A percentile compares a stretch with the other conserved stretches of the same genome.
Conservation (phyloP, 2,888 invertebrate genomes). For the Caenorhabditis parvicauda region DNA sequence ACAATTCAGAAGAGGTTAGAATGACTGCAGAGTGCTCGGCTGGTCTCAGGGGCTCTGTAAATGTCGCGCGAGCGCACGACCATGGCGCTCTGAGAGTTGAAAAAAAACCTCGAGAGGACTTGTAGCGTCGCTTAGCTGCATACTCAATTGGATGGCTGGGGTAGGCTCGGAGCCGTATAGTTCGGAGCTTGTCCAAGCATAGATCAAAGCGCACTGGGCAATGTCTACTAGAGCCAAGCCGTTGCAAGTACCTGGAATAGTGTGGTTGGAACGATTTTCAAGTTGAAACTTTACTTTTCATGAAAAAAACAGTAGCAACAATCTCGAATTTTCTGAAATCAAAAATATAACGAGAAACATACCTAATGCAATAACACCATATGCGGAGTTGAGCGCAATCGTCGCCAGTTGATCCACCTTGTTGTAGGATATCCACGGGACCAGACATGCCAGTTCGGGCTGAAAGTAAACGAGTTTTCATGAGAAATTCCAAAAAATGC, state of each 20-base stretch:
- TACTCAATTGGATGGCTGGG: conserved; percentile 39
- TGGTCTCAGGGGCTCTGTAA: no score
- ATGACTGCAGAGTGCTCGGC: no score
- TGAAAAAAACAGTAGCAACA: not conserved
- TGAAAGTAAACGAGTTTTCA: conserved; percentile 63
- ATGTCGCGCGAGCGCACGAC: no score
- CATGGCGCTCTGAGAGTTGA: no score
- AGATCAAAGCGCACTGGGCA: conserved; percentile 51
- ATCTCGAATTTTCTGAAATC: not conserved
- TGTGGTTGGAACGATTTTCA: not conserved
- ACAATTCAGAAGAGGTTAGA: no score
- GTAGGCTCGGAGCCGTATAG: conserved; percentile 53
- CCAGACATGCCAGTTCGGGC: conserved; percentile 88
- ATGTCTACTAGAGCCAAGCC: conserved; percentile 45
- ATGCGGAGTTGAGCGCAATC: conserved; percentile 89
- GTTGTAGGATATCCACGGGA: conserved; percentile 72
- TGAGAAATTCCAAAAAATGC: not conserved
- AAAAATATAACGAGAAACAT: conserved; percentile 2
- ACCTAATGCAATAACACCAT: conserved; percentile 72
- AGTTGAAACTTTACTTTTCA: not conserved
- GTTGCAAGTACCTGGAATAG: conserved; percentile 23
- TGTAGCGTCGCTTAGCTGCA: conserved; percentile 26
- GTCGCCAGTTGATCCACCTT: conserved; percentile 83
- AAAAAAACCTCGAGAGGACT: conserved; percentile 43
- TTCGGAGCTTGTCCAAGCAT: conserved; percentile 54